Evolutionary conservation across 35 echinoderm and acorn worm genomes (phyloP), one percentile per base, ranked within the genome.

Genomic region (Ophiothrix spiculata): DNA sequence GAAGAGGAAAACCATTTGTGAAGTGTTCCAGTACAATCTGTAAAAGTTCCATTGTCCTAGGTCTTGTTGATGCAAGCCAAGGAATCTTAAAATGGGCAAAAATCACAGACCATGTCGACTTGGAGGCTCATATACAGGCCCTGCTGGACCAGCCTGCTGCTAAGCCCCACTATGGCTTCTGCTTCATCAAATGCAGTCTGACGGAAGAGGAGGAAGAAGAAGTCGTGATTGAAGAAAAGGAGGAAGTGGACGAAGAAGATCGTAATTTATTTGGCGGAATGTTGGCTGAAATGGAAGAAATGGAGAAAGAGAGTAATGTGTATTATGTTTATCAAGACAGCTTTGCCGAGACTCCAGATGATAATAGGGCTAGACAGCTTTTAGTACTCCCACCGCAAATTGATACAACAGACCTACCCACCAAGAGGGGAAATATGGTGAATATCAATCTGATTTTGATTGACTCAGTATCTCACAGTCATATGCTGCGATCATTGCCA

Each of bases 381-480:
- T 41, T 97, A 0, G 39, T 97, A 38, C 81, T 97, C 35, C 95
- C 95, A 25, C 81, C 64, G 32, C 42, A 80, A 28, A 85, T 85
- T 32, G 56, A 33, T 14, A 85, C 36, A 77, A 45, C 77, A 39
- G 40, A 79, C 32, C 32, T 54, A 64, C 39, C 40, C 17, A 60
- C 40, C 4, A 37, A 25, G 17, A 88, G 37, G 16, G 54, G 33
- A 21, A 39, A 75, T 36, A 10, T 38, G 17, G 73, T 97, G 28
- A 93, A 88, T 38, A 45, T 93, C n/a, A 97, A 93, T 81, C 36
- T 97, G 0, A 33, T 92, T 31, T 87, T 93, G 32, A 38, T 93
- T n/a, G 95, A 97, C 78, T 97, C 95, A 19, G 88, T 97, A 36
- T 97, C 91, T 33, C 91, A 90, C n/a, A 93, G 91, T 28, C 95